These are phyloP conservation scores for Oikopleura dioica DNA, from an alignment of 23 tunicate genomes.

Conservation along the genomic window DNA sequence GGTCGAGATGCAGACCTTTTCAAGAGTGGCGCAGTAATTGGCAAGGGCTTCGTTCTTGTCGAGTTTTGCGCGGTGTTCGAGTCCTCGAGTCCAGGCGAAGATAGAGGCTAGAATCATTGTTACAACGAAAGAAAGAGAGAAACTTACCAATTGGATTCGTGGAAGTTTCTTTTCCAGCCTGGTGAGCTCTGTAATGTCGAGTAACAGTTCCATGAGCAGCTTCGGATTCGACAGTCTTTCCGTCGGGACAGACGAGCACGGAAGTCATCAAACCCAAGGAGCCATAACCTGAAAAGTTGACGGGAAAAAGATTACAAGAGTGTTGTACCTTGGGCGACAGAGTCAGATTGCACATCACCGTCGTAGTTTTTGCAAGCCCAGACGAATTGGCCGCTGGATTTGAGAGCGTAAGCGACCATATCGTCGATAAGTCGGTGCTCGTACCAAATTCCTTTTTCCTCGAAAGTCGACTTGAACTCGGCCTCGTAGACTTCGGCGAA, in stretches of 20 bases:
- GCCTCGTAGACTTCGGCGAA: neutral
- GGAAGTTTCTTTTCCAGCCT: constrained; percentile 82
- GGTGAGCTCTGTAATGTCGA: neutral
- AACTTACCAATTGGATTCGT: constrained; percentile 75
- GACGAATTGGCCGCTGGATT: constrained; percentile 81
- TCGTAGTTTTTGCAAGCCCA: constrained; percentile 99
- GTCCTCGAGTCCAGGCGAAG: constrained; percentile 97
- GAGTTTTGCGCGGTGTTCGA: constrained; percentile 71
- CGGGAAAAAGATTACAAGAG: too few species aligned
- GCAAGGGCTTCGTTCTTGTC: constrained; percentile 63
- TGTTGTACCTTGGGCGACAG: constrained; percentile 88
- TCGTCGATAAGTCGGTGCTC: constrained; percentile 92
- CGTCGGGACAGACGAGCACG: neutral
- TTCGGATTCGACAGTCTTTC: constrained; percentile 8
- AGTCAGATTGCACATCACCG: constrained; percentile 97
- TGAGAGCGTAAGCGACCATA: constrained; percentile 88
- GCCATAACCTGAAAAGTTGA: too few species aligned
- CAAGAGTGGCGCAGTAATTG: constrained; percentile 50
- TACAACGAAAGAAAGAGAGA: too few species aligned
- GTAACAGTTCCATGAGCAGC: constrained; percentile 13
- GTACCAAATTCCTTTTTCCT: constrained; percentile 77
- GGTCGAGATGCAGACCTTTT: constrained; percentile 81
- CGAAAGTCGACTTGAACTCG: constrained; percentile 70
- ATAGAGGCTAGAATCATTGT: constrained; percentile 48
- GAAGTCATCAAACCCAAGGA: constrained; percentile 7